Base-by-base conservation (phyloP, 2,113 vertebrate species). In the Budorcas taxicolor region DNA sequence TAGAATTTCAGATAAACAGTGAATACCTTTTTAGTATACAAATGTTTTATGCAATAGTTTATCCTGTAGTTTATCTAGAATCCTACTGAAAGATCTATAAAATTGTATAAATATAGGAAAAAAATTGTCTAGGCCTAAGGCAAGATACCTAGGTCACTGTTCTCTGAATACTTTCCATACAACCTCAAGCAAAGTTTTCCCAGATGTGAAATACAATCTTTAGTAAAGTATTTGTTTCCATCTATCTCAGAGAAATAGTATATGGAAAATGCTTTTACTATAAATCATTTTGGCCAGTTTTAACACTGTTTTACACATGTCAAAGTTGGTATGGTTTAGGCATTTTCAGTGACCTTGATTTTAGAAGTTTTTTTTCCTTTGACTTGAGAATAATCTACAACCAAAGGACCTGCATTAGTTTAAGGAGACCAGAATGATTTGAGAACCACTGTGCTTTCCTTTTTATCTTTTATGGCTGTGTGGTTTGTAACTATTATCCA, bases 311-410 rank as follows among this genome's bases (percentile, higher is more conserved):
- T 81, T 87, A n/a, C 74, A 67, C 33, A 82, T 88, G 31, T 71
- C 60, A 25, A 21, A 74, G 29, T 91, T 91, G n/a, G 19, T 85
- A 43, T 83, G 36, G 12, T 58, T 95, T 87, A 85, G 58, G 57
- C 71, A 47, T 19, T 88, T 92, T 94, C 67, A 23, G 11, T 92
- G 71, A 95, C 45, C 1, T 95, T 89, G 11, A 31, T 64, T 87
- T 96, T 85, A 87, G 55, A 87, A 84, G 58, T 67, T 92, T 25
- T 81, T 33, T 96, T 90, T 36, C 47, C 31, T 95, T 97, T 78
- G 25, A 71, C 10, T 90, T 95, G 36, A 36, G 74, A 93, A 58
- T 96, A 90, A 53, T 52, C 31, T 52, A 14, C 92, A 96, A 25
- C 76, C 33, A 36, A 58, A 91, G 40, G 31, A 47, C 78, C 45